Conservation (phyloP, 2,113 vertebrate genomes). For the Mesembrinibis cayennensis region DNA sequence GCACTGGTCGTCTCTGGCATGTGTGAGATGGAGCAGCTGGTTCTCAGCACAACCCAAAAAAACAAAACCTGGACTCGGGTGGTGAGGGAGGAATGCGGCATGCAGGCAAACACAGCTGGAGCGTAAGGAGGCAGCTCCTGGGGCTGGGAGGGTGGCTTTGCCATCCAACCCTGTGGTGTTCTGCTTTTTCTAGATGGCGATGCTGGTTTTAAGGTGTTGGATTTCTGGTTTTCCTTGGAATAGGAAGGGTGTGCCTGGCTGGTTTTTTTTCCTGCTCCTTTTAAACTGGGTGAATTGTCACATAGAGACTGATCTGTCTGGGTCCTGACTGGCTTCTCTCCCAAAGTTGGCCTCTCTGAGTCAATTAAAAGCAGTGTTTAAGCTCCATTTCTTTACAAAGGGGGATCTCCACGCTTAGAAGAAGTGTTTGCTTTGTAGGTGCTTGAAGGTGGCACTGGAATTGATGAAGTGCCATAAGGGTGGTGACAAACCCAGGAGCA, state of each 20-base stretch:
- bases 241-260: neutral
- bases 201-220: neutral
- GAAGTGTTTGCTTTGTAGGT: neutral
- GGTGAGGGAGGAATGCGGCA: neutral
- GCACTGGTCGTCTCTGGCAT: neutral
- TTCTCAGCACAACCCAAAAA: neutral
- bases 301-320: neutral
- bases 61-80: neutral
- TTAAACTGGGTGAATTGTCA: neutral
- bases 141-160: neutral
- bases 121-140: neutral
- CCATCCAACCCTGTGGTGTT: neutral
- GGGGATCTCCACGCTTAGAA: neutral
- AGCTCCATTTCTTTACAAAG: neutral
- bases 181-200: neutral
- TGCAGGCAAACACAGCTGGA: conserved; percentile 36
- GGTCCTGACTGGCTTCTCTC: neutral
- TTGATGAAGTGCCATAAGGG: neutral
- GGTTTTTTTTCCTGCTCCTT: accelerated
- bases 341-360: neutral
- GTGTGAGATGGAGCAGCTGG: conserved; percentile 59
- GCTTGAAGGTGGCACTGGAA: neutral
- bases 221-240: neutral
- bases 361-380: neutral
- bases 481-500: neutral